These are phyloP conservation scores for Diuraphis noxia DNA, from an alignment of 1,140 invertebrate species.

Conservation along the genomic window DNA sequence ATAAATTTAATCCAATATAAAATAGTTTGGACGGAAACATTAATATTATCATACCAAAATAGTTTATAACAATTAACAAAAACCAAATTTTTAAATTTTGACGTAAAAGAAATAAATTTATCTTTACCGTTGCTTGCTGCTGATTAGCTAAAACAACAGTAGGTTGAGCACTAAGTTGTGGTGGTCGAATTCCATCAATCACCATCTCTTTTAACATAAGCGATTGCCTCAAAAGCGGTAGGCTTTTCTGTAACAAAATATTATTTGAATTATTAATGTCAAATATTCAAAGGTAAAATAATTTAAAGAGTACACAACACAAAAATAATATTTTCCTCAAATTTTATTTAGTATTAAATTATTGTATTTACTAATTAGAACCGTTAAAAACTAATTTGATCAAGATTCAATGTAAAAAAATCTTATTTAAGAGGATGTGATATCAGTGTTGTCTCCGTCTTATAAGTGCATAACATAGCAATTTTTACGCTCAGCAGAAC, in stretches of 20 bases:
- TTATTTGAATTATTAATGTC: background rate
- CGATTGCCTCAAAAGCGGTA: constrained; percentile 88
- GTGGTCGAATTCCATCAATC: constrained; percentile 94
- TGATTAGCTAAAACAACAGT: constrained; percentile 56
- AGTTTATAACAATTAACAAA: background rate
- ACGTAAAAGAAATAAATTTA: constrained; percentile 21
- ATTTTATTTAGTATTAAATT: too few species aligned
- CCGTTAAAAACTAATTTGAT: too few species aligned
- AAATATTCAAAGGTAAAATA: background rate
- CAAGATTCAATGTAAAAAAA: too few species aligned
- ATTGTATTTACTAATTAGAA: too few species aligned
- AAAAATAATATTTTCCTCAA: too few species aligned
- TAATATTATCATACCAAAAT: constrained; percentile 1
- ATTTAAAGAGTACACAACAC: too few species aligned
- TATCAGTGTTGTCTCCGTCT: too few species aligned
- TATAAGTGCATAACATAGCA: too few species aligned
- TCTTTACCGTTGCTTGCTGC: constrained; percentile 53
- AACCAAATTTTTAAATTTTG: background rate
- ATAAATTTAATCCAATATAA: background rate
- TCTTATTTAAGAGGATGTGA: too few species aligned
- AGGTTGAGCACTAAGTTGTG: constrained; percentile 62
- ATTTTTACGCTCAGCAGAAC: too few species aligned
- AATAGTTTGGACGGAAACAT: background rate
- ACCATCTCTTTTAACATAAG: constrained; percentile 86
- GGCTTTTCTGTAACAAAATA: constrained; percentile 78